A percentile compares a stretch with the other conserved stretches of the same genome.
phyloP scores from a whole-genome alignment of 2,888 invertebrate genomes.

The Aleiodes testaceus region DNA sequence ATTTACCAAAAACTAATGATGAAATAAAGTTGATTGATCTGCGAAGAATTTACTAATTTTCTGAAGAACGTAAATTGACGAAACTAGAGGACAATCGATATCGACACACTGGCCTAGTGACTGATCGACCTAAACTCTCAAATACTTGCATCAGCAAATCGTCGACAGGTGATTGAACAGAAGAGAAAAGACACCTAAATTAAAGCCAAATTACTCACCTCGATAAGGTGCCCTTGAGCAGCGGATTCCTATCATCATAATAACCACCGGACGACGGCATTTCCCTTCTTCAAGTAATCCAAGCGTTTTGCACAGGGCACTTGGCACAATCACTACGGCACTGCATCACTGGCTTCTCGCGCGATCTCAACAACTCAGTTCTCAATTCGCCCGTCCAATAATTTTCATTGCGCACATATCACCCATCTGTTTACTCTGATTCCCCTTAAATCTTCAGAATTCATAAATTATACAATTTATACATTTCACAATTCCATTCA shows the following conservation, averaged over 20 bases:
- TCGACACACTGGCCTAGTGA: conserved; percentile 57
- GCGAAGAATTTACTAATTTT: no score
- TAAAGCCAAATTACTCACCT: conserved; percentile 70
- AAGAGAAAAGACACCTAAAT: conserved; percentile 15
- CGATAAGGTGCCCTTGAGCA: conserved; percentile 77
- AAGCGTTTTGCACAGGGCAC: conserved; percentile 69
- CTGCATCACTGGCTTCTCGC: conserved; percentile 68
- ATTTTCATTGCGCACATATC: conserved; percentile 19
- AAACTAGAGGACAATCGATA: conserved; percentile 46
- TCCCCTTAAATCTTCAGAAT: background rate
- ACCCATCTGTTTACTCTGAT: conserved; percentile 21
- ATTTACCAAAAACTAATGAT: no score
- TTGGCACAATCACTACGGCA: conserved; percentile 68
- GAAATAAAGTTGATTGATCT: no score
- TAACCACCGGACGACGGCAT: conserved; percentile 74
- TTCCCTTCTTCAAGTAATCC: conserved; percentile 69
- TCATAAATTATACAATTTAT: background rate
- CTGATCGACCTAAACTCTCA: conserved; percentile 49
- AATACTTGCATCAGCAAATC: conserved; percentile 21
- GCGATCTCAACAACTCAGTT: conserved; percentile 60
- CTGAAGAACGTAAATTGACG: no score
- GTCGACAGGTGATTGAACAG: conserved; percentile 22
- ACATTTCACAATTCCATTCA: no score
- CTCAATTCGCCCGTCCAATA: conserved; percentile 18
- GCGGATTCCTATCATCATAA: conserved; percentile 76